Evolutionary conservation across 2,113 vertebrate species (phyloP), one percentile per base, ranked within the genome.

Genomic region (Alectura lathami): DNA sequence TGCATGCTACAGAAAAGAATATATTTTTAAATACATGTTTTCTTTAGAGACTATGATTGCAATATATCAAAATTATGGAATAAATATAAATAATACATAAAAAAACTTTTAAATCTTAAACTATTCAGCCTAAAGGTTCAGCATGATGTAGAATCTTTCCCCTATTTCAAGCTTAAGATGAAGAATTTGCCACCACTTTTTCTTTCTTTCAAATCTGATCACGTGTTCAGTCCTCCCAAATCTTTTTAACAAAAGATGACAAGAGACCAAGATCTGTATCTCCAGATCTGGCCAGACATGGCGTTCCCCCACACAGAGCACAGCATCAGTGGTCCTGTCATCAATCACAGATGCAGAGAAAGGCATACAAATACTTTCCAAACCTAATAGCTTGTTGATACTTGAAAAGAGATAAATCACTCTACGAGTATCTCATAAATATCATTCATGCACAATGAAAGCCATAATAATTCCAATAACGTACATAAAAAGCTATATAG

Each of bases 361-460:
- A 91, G 40, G 6, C 88, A 90, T 66, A 93, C 27, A 86, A 91
- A 82, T 77, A 73, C 17, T 81, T 96, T 93, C 91, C 88, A 83
- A 88, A 80, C 50, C 45, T 54, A 30, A 83, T 66, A 81, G 64
- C 90, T 88, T 90, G 92, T 59, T 95, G 88, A 83, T 92, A 86
- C 88, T 90, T 90, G 92, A 93, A 94, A 73, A 91, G 59, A 63
- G 36, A 91, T 78, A 93, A 95, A 94, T 86, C 92, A 93, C 77
- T 94, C 88, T 26, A 48, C 2, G 0, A 84, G 43, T 75, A 75
- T 24, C 83, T 92, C 73, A 77, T 67, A 79, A 81, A 91, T 40
- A 77, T 36, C 8, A 1, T 45, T 91, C 51, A 60, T 53, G 85
- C 53, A 89, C 45, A 95, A 83, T n/a, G 68, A 89, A 89, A 89